A percentile compares a stretch with the other conserved stretches of the same genome.
Conservation (phyloP, 2,888 invertebrate genomes). For the Spicauda simplicius region DNA sequence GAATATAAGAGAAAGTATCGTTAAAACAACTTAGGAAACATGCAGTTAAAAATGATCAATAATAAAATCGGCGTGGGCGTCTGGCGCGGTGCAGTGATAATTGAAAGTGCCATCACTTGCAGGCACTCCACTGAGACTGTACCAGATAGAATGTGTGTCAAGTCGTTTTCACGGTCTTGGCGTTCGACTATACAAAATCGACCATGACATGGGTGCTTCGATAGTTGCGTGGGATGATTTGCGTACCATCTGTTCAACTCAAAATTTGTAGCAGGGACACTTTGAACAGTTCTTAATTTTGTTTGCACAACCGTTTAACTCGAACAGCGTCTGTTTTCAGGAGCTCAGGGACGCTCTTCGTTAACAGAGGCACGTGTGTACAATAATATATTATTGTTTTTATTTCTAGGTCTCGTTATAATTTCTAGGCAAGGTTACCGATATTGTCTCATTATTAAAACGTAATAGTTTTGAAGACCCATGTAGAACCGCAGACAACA, state of each 20-base stretch:
- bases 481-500: not conserved
- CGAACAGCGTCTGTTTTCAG: conserved; percentile 15
- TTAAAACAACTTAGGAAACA: conserved; percentile 62
- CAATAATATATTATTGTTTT: not conserved
- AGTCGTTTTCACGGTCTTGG: conserved; percentile 76
- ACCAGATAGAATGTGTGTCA: conserved; percentile 76
- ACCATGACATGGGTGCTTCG: conserved; percentile 62
- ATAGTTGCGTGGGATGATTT: conserved; percentile 50
- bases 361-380: not conserved
- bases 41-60: conserved; percentile 70
- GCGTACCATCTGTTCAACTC: conserved; percentile 49
- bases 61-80: conserved; percentile 62
- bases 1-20: conserved; percentile 73
- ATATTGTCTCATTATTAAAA: no score
- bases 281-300: not conserved
- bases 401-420: conserved; percentile 1
- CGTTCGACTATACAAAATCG: conserved; percentile 62
- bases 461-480: no score
- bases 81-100: conserved; percentile 69
- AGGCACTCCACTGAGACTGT: conserved; percentile 55
- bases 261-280: conserved; percentile 35
- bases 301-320: conserved; percentile 14
- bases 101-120: conserved; percentile 80
- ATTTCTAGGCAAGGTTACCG: not conserved
- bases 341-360: conserved; percentile 16